These are phyloP conservation scores for Berghia stephanieae DNA, from an alignment of 1,140 invertebrate species.

Conservation along the genomic window DNA sequence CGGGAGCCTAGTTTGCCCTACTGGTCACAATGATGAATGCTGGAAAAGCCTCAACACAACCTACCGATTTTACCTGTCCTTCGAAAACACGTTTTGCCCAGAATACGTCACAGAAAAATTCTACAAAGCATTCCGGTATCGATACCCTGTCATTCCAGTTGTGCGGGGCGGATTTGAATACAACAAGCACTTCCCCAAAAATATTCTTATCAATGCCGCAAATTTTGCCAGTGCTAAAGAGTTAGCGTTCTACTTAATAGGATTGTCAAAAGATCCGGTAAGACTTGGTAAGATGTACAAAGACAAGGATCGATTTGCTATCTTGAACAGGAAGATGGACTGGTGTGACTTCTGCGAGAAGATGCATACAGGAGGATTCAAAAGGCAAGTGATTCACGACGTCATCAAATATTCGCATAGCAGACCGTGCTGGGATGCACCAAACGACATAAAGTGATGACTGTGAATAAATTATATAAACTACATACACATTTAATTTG, in stretches of 20 bases:
- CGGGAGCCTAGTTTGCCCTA: background rate
- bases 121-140: conserved; percentile 52
- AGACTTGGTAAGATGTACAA: conserved; percentile 12
- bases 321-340: conserved; percentile 9
- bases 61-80: conserved; percentile 96
- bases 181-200: conserved; percentile 63
- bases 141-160: conserved; percentile 34
- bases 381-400: no score
- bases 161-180: conserved; percentile 68
- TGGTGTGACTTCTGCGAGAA: conserved; percentile 10
- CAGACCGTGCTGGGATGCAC: no score
- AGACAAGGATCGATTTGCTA: conserved; percentile 16
- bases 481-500: no score
- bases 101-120: conserved; percentile 68
- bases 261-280: conserved; percentile 46
- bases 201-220: conserved; percentile 91
- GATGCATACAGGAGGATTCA: background rate
- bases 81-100: conserved; percentile 69
- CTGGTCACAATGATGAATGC: background rate
- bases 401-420: no score
- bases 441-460: no score
- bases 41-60: conserved; percentile 74
- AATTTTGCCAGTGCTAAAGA: conserved; percentile 88
- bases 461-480: no score
- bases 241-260: conserved; percentile 83